Evolutionary conservation across 2,888 invertebrate species (phyloP).

Genomic region (Lepeophtheirus nordmannii): DNA sequence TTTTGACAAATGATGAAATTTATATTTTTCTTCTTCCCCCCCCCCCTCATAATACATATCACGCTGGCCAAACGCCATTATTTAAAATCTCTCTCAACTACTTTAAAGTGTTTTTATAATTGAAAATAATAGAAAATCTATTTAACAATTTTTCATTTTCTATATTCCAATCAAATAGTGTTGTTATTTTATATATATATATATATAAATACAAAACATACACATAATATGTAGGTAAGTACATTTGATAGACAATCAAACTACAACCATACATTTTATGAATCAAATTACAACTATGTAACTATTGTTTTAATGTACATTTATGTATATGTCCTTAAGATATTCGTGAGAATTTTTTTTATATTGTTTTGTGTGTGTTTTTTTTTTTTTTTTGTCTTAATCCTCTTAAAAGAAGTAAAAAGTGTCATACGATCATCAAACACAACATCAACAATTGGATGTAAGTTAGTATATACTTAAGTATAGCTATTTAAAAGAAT

Average conservation of each 20-base stretch:
- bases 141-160: not conserved
- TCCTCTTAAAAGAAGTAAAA: no score
- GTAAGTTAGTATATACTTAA: no score
- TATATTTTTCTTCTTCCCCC: not conserved
- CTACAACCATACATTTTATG: no score
- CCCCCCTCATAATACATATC: no score
- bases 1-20: constrained; percentile 1
- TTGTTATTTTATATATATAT: not conserved
- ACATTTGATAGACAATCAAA: no score
- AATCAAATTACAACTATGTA: not conserved
- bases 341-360: not conserved
- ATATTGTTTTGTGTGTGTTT: no score
- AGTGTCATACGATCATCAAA: no score
- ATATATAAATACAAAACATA: no score
- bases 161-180: not conserved
- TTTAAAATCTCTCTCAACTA: not conserved
- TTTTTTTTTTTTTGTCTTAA: no score
- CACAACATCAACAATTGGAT: no score
- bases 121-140: not conserved
- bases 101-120: not conserved
- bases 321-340: not conserved
- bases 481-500: no score
- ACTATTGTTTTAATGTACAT: not conserved
- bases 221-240: no score
- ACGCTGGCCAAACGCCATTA: constrained; percentile 2